phyloP scores from a whole-genome alignment of 2,113 vertebrate genomes.

The Tylochromis polylepis region DNA sequence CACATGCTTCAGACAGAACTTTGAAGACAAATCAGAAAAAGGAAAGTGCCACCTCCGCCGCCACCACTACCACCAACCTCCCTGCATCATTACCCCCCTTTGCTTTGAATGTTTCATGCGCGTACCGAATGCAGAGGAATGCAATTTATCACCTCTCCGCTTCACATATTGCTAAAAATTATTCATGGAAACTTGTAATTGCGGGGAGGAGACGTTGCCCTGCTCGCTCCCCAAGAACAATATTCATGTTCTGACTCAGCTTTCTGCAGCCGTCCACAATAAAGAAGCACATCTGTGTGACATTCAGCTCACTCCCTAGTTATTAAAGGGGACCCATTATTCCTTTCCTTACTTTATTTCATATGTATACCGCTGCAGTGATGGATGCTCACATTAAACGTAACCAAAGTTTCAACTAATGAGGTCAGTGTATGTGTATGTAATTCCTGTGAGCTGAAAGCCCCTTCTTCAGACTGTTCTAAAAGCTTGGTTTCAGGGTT shows the following conservation, averaged over 20 bases:
- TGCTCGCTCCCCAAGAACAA: constrained; percentile 27
- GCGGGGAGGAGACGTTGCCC: constrained; percentile 17
- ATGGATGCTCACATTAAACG: background rate
- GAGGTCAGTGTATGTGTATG: background rate
- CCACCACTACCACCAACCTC: background rate
- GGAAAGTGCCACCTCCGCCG: background rate
- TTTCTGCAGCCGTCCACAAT: background rate
- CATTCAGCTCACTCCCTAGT: background rate
- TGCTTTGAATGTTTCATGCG: background rate
- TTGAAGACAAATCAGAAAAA: background rate
- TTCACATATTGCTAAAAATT: constrained; percentile 7
- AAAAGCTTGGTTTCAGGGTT: accelerated
- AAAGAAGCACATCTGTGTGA: background rate
- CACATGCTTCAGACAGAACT: background rate
- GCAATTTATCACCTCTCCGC: constrained; percentile 31
- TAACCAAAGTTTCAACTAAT: background rate
- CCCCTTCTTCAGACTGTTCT: background rate
- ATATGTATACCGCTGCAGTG: background rate
- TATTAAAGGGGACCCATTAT: background rate
- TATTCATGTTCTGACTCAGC: constrained; percentile 21
- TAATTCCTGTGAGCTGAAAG: background rate
- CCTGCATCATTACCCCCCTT: constrained; percentile 20
- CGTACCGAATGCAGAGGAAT: background rate
- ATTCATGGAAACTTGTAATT: constrained; percentile 34
- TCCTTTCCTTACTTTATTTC: background rate